Conservation (phyloP, 2,113 vertebrate species). For the Sinocyclocheilus grahami region DNA sequence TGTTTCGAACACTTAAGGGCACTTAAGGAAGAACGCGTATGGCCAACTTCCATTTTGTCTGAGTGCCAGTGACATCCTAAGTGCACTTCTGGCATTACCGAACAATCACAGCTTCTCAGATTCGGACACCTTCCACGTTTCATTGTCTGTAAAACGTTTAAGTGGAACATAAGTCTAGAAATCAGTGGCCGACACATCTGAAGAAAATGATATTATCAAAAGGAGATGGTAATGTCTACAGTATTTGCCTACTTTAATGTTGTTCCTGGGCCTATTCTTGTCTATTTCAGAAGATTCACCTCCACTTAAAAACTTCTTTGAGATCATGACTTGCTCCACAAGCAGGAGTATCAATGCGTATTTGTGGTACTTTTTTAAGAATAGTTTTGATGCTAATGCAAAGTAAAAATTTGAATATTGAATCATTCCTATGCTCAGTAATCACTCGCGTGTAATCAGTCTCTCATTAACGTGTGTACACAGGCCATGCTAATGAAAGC, state of each 20-base stretch:
- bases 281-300: neutral
- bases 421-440: neutral
- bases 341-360: too few species aligned
- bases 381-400: too few species aligned
- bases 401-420: neutral
- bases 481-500: conserved; percentile 43
- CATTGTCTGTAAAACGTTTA: conserved; percentile 31
- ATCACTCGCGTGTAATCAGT: conserved; percentile 7
- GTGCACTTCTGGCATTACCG: conserved; percentile 50
- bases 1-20: conserved; percentile 21
- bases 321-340: too few species aligned
- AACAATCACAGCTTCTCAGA: conserved; percentile 18
- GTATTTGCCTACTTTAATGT: too few species aligned
- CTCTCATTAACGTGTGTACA: conserved; percentile 30
- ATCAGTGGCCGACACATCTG: neutral
- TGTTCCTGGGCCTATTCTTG: neutral
- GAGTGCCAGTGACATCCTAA: conserved; percentile 42
- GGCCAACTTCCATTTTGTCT: conserved; percentile 17
- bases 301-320: too few species aligned
- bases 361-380: too few species aligned
- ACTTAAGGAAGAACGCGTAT: conserved; percentile 12
- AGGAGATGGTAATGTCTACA: neutral
- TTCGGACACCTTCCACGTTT: conserved; percentile 20
- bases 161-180: conserved; percentile 15
- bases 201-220: neutral